These are phyloP conservation scores for Vannuccia rotundouncinata DNA, from an alignment of 2,888 invertebrate genomes.

Conservation along the genomic window DNA sequence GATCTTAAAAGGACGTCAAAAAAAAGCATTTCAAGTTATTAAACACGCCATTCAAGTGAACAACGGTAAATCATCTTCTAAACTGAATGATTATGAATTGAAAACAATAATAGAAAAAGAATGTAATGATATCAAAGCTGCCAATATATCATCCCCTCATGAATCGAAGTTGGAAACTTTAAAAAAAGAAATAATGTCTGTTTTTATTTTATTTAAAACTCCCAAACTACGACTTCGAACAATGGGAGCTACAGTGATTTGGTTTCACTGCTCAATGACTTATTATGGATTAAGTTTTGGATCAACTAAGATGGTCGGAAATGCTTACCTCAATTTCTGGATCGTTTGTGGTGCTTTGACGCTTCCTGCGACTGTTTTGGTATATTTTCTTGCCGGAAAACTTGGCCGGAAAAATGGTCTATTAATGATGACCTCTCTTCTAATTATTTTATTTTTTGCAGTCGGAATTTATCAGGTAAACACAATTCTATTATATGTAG, in stretches of 20 bases:
- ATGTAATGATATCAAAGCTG: background rate
- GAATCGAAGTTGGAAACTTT: background rate
- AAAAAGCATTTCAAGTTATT: background rate
- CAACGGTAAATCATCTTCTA: background rate
- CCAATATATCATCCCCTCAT: background rate
- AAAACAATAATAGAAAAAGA: background rate
- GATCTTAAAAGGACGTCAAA: background rate
- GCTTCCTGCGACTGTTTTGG: background rate
- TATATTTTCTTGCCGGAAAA: background rate
- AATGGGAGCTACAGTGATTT: background rate
- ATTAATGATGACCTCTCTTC: background rate
- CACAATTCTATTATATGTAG: too few species aligned
- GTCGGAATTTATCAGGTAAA: background rate
- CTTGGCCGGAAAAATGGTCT: background rate
- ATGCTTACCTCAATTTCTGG: constrained; percentile 12
- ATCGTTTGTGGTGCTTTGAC: background rate
- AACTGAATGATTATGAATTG: background rate
- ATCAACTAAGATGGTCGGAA: background rate
- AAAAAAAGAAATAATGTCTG: background rate
- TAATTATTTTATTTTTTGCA: background rate
- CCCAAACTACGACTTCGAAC: background rate
- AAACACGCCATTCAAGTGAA: background rate
- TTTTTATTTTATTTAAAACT: background rate
- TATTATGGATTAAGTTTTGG: background rate
- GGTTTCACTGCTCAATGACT: background rate